Evolutionary conservation across 2,888 invertebrate species (phyloP), one percentile per base, ranked within the genome.

Genomic region (Octodonta nipae): DNA sequence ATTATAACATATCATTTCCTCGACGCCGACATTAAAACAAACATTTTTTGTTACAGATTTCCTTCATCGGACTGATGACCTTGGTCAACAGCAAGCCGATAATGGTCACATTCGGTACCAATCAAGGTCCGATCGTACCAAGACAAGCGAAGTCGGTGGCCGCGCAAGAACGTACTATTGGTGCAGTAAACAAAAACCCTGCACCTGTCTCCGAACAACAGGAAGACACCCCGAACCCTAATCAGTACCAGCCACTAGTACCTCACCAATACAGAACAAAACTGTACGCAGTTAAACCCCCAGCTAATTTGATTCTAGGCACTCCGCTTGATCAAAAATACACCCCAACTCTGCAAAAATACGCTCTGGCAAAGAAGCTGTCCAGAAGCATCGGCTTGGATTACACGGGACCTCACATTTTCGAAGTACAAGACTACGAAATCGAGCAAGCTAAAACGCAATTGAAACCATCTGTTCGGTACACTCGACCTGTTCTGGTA

Each of bases 51-150:
- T 58, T 60, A 13, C 55, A 59, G 59, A 42, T 54, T 25, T 37
- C 46, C 24, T 35, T 51, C 16, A 28, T 51, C 33, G 46, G 51
- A 36, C 40, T 54, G 32, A 33, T 49, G 28, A 45, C 49, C 41
- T 46, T 50, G 43, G 46, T 48, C 20, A 33, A 43, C 3, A 36
- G 54, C 15, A 53, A 56, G 35, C 56, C 60, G 17, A 58, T 61
- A 35, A 59, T 58, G 58, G 61, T 63, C 15, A 50, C 56, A 20
- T 63, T 58, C 40, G 62, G 62, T 17, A 61, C 61, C 3, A 60
- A 56, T 15, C 50, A 54, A 46, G 61, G 59, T n/a, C 60, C 61
- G 16, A 61, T 63, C 26, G 40, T 56, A 11, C 58, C 58, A 5
- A 39, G 41, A 24, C 34, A 33, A 20, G 35, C 43, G n/a, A 41